A percentile compares a stretch with the other conserved stretches of the same genome.
These are phyloP conservation scores for Neosalanx taihuensis DNA, from an alignment of 2,797 vertebrate species.

Conservation along the genomic window DNA sequence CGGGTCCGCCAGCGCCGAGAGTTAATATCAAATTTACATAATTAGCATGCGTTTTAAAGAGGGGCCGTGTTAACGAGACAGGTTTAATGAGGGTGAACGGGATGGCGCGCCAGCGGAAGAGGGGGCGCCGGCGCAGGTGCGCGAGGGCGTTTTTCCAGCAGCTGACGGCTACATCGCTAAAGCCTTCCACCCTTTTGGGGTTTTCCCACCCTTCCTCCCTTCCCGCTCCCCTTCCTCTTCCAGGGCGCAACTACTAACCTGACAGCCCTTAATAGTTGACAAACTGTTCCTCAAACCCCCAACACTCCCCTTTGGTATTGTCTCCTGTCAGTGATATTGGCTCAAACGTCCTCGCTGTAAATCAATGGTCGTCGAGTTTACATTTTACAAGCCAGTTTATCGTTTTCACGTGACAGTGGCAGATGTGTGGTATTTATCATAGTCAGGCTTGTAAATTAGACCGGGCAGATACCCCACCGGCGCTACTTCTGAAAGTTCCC, in stretches of 20 bases:
- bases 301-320: conserved; percentile 71
- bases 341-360: conserved; percentile 86
- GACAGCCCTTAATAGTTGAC: conserved; percentile 87
- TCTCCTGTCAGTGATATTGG: conserved; percentile 83
- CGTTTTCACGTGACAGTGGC: conserved; percentile 83
- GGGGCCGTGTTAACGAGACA: not conserved
- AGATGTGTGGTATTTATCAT: conserved; percentile 42
- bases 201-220: conserved; percentile 40
- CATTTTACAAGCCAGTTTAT: conserved; percentile 84
- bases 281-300: conserved; percentile 82
- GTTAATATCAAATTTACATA: not conserved
- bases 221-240: not conserved
- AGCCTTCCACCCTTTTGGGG: not conserved
- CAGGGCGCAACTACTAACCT: conserved; percentile 76
- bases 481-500: not conserved
- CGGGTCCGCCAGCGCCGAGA: not conserved
- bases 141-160: not conserved
- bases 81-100: not conserved
- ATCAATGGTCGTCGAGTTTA: conserved; percentile 83
- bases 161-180: not conserved
- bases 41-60: conserved; percentile 2
- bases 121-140: not conserved
- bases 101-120: not conserved
- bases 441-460: conserved; percentile 66
- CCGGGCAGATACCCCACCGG: conserved; percentile 62